phyloP scores from a whole-genome alignment of 2,797 vertebrate species.

The Trichosurus vulpecula region DNA sequence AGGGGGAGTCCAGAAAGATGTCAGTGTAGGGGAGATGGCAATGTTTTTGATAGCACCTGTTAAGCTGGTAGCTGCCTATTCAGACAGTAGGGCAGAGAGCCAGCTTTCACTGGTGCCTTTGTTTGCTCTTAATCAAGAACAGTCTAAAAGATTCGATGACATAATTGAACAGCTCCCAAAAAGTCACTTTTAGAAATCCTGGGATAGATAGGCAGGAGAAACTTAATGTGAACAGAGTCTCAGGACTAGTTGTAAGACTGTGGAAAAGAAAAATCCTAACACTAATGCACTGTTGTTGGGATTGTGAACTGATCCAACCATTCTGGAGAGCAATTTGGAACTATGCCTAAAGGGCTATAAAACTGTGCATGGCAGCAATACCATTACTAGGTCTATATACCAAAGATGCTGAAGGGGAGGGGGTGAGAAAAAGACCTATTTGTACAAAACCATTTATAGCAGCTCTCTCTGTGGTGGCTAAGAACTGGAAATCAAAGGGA shows the following conservation, averaged over 20 bases:
- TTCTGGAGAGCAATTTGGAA: too few relatives aligned
- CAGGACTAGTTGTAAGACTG: slow-evolving; percentile 3
- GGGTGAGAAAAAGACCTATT: too few relatives aligned
- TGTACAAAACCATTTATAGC: too few relatives aligned
- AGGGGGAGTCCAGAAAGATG: not conserved
- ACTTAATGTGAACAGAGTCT: slow-evolving; percentile 7
- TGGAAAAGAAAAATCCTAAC: not conserved
- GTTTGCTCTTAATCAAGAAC: not conserved
- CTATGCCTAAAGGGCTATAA: too few relatives aligned
- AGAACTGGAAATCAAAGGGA: too few relatives aligned
- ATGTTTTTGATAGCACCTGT: not conserved
- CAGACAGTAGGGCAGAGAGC: not conserved
- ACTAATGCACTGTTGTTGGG: too few relatives aligned
- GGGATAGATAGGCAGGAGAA: slow-evolving; percentile 22
- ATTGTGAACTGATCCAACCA: too few relatives aligned
- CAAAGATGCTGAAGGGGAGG: too few relatives aligned
- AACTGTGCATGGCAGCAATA: too few relatives aligned
- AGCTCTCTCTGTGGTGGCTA: too few relatives aligned
- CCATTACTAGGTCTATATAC: too few relatives aligned
- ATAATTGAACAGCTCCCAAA: not conserved
- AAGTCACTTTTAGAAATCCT: not conserved
- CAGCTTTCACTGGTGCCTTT: not conserved
- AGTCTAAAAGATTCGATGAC: not conserved
- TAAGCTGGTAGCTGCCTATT: not conserved
- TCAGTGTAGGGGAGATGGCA: not conserved